Base-by-base conservation (phyloP, 2,888 invertebrate species). In the Watsonalla cultraria region DNA sequence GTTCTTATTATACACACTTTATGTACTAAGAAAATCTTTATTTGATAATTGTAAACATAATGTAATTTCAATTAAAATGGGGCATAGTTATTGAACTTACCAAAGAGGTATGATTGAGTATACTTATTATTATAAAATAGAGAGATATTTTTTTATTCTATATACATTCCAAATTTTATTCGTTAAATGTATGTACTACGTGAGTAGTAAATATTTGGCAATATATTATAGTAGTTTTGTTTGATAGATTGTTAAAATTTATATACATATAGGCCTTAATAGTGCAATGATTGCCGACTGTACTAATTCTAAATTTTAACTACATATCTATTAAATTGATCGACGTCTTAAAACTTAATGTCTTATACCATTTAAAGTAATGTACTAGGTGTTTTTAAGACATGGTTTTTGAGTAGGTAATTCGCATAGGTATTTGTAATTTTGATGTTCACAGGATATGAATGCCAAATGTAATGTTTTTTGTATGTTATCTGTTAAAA, bases 401-500 rank as follows among this genome's bases (percentile, higher is more conserved):
- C 4, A 24, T 24, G n/a, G n/a, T 24, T 24, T 24, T 24, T 24
- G 24, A 24, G 24, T 24, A n/a, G n/a, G n/a, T n/a, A 24, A 24
- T 2, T 24, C 24, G 4, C 24, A 24, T 24, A 24, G 24, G 24
- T 24, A 4, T 24, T 24, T 24, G 24, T 24, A 4, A 24, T 24
- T n/a, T n/a, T n/a, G n/a, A n/a, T n/a, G n/a, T n/a, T 24, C 24
- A 24, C 24, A 24, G 4, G 24, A 24, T 24, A 74, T 70, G 74
- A 76, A 80, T 84, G 86, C 86, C 85, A 86, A 86, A 86, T 77
- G 73, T 67, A 68, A 62, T 70, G 69, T 74, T 76, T 73, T 74
- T 74, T 66, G 70, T 65, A 63, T 76, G 72, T 79, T 75, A 69
- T 72, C 74, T 78, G 72, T 80, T 79, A 24, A 24, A 24, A 24